phyloP scores from a whole-genome alignment of 2,113 vertebrate species.

The Jaculus jaculus region DNA sequence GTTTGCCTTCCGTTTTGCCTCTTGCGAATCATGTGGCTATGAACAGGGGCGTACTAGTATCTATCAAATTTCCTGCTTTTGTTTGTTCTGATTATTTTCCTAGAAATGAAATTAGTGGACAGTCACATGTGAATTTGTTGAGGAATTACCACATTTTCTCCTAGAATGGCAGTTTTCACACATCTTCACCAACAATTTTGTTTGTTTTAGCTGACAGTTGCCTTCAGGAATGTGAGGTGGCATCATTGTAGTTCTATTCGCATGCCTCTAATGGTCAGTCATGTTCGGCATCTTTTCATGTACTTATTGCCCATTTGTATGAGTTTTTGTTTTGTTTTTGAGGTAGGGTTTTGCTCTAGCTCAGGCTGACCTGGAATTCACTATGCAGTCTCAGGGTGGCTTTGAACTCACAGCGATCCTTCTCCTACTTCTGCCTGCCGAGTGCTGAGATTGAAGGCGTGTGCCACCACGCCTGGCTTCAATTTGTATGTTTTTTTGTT shows the following conservation, averaged over 20 bases:
- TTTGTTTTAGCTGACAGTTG: background rate
- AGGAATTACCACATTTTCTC: background rate
- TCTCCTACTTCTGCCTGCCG: too few species aligned
- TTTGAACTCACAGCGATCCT: too few species aligned
- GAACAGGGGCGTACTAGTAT: background rate
- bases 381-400: too few species aligned
- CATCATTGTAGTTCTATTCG: background rate
- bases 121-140: background rate
- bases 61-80: conserved; percentile 9
- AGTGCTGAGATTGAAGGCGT: too few species aligned
- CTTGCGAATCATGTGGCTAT: background rate
- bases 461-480: too few species aligned
- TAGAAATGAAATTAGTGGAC: background rate
- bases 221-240: background rate
- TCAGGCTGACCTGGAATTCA: too few species aligned
- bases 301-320: too few species aligned
- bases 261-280: background rate
- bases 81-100: background rate
- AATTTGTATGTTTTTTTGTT: background rate
- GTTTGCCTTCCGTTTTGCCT: background rate
- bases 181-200: background rate
- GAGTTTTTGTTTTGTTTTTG: too few species aligned
- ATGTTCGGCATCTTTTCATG: background rate
- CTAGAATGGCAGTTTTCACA: background rate
- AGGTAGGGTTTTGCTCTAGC: too few species aligned